phyloP scores from a whole-genome alignment of 2,797 vertebrate genomes.

The Lindbergichthys nudifrons region DNA sequence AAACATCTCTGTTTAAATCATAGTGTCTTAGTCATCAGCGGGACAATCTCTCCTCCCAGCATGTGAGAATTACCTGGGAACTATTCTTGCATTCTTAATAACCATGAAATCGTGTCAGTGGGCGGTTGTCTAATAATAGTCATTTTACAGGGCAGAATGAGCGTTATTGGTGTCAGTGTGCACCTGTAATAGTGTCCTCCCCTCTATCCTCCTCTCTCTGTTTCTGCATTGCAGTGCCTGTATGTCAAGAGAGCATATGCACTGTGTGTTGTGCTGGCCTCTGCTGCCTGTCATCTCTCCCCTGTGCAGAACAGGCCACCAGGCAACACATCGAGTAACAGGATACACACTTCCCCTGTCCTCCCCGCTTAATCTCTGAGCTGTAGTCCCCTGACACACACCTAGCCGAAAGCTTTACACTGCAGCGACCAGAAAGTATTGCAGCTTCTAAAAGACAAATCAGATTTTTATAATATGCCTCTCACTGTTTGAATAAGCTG shows the following conservation, averaged over 20 bases:
- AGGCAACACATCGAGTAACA: conserved; percentile 46
- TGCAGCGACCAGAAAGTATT: conserved; percentile 25
- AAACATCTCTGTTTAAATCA: background rate
- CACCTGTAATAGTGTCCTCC: conserved; percentile 51
- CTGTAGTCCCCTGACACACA: conserved; percentile 48
- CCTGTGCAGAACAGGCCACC: conserved; percentile 40
- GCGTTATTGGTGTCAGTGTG: conserved; percentile 44
- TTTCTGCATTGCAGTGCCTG: conserved; percentile 76
- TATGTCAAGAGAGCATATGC: conserved; percentile 71
- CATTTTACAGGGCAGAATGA: conserved; percentile 38
- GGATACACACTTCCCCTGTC: conserved; percentile 47
- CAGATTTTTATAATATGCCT: too few relatives aligned
- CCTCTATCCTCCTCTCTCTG: conserved; percentile 16
- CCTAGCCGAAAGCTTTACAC: conserved; percentile 21
- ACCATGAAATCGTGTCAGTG: conserved; percentile 44
- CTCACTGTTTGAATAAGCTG: background rate
- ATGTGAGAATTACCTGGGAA: conserved; percentile 34
- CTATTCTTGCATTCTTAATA: conserved; percentile 41
- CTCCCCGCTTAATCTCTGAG: conserved; percentile 60
- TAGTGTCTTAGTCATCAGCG: conserved; percentile 16
- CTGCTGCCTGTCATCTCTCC: conserved; percentile 47
- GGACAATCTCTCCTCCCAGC: conserved; percentile 3
- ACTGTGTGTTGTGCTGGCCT: conserved; percentile 48
- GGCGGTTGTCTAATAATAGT: conserved; percentile 58
- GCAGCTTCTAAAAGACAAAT: conserved; percentile 8